Conservation (phyloP, 1,140 invertebrate species). For the Bombus pyrosoma region DNA sequence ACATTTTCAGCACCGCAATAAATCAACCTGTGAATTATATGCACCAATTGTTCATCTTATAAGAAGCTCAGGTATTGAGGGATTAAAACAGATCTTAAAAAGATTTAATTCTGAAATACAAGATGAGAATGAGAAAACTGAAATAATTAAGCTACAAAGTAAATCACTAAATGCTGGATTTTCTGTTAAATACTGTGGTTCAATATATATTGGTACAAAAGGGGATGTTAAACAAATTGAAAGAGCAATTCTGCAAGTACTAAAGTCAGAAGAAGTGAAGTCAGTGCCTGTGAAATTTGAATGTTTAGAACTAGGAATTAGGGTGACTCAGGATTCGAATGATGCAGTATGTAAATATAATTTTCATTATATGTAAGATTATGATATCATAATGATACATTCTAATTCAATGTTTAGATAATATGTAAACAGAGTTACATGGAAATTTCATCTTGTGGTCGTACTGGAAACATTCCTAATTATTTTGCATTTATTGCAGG, state of each 20-base stretch:
- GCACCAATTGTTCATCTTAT: constrained; percentile 76
- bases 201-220: constrained; percentile 77
- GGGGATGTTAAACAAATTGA: constrained; percentile 85
- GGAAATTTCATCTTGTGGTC: constrained; percentile 86
- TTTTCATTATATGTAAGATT: constrained; percentile 16
- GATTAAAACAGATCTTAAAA: constrained; percentile 66
- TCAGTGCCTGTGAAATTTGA: constrained; percentile 81
- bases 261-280: constrained; percentile 70
- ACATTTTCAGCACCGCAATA: constrained; percentile 69
- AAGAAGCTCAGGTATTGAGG: constrained; percentile 70
- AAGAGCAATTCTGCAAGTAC: constrained; percentile 79
- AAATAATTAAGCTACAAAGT: constrained; percentile 23
- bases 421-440: constrained; percentile 85
- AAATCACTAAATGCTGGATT: constrained; percentile 76
- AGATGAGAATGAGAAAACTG: constrained; percentile 27
- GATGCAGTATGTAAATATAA: constrained; percentile 62
- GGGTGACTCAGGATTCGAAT: constrained; percentile 76
- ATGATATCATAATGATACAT: neutral
- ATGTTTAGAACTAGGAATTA: constrained; percentile 83
- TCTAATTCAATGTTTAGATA: constrained; percentile 68
- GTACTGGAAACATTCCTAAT: constrained; percentile 82
- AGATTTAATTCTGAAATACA: constrained; percentile 40
- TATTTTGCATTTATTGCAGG: constrained; percentile 86
- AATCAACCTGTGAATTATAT: constrained; percentile 74
- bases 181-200: constrained; percentile 80